Base-by-base conservation (phyloP, 2,113 vertebrate species). In the Prietella phreatophila region DNA sequence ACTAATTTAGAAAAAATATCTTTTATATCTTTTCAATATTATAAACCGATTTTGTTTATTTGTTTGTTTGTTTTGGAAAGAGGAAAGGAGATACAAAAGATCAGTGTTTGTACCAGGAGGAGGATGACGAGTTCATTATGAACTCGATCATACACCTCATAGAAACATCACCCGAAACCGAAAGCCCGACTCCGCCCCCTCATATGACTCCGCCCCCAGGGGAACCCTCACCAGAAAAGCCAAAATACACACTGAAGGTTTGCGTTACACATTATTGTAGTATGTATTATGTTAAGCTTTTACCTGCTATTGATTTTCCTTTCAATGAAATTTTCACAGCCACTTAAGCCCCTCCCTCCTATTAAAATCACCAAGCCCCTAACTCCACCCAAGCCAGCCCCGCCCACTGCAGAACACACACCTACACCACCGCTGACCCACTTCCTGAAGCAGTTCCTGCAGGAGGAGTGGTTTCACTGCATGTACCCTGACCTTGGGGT, bases 371-470 rank as follows among this genome's bases (percentile, higher is more conserved):
- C 84, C 27, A 61, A 36, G 39, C 56, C 30, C 7, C 22, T 17
- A 1, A 5, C 76, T 61, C 87, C 71, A 39, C 81, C 87, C 58
- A 84, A 56, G 71, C 71, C 14, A n/a, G 61, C 47, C 22, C 39
- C 80, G 14, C 88, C 86, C 2, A 53, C 15, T 6, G 83, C 85
- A 11, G 80, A 8, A 2, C 76, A 0, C 13, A 89, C 85, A 5
- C 67, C 91, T 30, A 83, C 71, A 9, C 87, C 90, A 25, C 76
- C 88, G 56, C 19, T 92, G 47, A 93, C 93, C 1, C 7, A 25
- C 0, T 94, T 94, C 90, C 92, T 95, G 63, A 33, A 76, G 27
- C 93, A 93, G 90, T 94, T 95, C 88, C 10, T 87, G 42, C 76
- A 91, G 2, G 86, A 90, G 30, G 53, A n/a, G 85, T 95, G 94